These are phyloP conservation scores for Anolis apletophallus DNA, from an alignment of 2,797 vertebrate species.

Conservation along the genomic window DNA sequence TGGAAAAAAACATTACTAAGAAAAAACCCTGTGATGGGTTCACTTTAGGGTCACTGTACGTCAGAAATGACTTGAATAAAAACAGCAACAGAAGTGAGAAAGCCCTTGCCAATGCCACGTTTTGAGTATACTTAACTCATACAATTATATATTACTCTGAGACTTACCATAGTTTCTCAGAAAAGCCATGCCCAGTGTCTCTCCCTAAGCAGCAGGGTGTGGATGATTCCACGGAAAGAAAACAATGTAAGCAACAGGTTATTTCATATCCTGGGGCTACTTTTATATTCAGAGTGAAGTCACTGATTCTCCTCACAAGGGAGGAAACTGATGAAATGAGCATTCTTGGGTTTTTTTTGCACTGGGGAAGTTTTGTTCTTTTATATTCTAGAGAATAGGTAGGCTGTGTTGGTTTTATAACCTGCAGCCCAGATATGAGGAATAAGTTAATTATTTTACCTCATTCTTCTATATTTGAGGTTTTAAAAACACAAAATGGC, in stretches of 20 bases:
- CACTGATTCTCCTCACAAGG: constrained; percentile 44
- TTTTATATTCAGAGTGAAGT: constrained; percentile 56
- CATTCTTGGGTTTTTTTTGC: not conserved
- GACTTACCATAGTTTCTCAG: not conserved
- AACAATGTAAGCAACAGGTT: constrained; percentile 4
- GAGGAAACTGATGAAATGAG: constrained; percentile 11
- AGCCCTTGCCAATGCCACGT: too few relatives aligned
- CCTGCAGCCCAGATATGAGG: not conserved
- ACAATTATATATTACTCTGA: not conserved
- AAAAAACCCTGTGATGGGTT: too few relatives aligned
- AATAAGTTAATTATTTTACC: not conserved
- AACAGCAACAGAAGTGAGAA: too few relatives aligned
- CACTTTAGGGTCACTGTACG: too few relatives aligned
- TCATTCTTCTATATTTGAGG: not conserved
- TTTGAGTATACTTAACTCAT: not conserved
- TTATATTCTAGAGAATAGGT: not conserved
- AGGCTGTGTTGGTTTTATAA: not conserved
- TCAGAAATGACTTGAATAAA: too few relatives aligned
- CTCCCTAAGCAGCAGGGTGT: not conserved
- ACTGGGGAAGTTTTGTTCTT: not conserved
- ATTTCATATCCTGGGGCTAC: constrained; percentile 45
- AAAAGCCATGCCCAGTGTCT: not conserved
- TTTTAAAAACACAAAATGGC: not conserved
- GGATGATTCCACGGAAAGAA: constrained; percentile 20
- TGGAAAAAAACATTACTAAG: too few relatives aligned